Evolutionary conservation across 2,113 vertebrate genomes (phyloP).

Genomic region (Tragulus kanchil): DNA sequence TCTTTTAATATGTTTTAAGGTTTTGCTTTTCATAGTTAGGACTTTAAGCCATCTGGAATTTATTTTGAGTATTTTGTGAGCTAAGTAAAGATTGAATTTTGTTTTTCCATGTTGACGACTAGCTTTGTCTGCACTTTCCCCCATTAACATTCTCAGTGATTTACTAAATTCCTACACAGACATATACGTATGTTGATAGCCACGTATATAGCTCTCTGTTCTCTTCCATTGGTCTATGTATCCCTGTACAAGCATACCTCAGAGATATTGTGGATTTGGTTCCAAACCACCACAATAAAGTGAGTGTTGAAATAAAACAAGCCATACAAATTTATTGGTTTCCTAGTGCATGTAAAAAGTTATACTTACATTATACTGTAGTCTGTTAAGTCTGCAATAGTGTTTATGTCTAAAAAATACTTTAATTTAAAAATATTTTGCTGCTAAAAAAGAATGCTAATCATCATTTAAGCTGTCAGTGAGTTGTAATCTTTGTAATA

Average conservation of each 20-base stretch:
- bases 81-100: neutral
- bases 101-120: neutral
- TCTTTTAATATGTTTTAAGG: slow-evolving; percentile 27
- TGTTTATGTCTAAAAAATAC: neutral
- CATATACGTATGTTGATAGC: neutral
- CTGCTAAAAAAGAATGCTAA: neutral
- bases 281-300: neutral
- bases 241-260: neutral
- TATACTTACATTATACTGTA: neutral
- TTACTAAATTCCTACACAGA: neutral
- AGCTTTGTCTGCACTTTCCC: neutral
- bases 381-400: neutral
- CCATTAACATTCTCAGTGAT: neutral
- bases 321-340: neutral
- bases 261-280: neutral
- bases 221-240: neutral
- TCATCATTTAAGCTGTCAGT: neutral
- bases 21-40: neutral
- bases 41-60: slow-evolving; percentile 12
- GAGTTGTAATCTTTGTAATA: neutral
- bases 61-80: slow-evolving; percentile 4
- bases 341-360: neutral
- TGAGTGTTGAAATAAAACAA: neutral
- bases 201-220: neutral
- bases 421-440: neutral